Base-by-base conservation (phyloP, 2,797 vertebrate species). In the Eulemur rubriventer region DNA sequence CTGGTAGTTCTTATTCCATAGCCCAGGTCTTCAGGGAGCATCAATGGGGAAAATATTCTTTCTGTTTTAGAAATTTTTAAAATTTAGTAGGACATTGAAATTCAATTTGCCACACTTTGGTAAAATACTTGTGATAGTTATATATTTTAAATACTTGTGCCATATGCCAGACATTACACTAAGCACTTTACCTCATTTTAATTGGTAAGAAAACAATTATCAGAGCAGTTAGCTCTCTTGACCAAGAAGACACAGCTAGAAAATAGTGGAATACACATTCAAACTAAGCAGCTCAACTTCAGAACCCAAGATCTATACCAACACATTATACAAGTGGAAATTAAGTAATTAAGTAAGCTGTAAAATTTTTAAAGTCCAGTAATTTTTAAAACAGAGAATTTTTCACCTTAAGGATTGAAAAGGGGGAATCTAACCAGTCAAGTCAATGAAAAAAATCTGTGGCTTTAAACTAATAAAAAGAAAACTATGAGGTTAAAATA, bases 61-160 rank as follows among this genome's bases (percentile, higher is more conserved):
- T 78, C 61, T 81, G 35, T 69, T 94, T 87, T 55, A 50, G n/a
- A 90, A 91, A 87, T 57, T 33, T 33, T 80, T 90, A 78, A 73
- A 85, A 20, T 63, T 83, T 73, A 85, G 17, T 72, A 82, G 30
- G 48, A 82, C 3, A 82, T 30, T 81, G 87, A 87, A 90, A 70
- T 75, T 95, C 57, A 92, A 61, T 92, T 80, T 89, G 14, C 24
- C 30, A 70, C 2, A 73, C 69, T 82, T 90, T 11, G 70, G 41
- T 70, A 82, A 92, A 78, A 94, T 65, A 59, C n/a, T 81, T 89
- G 16, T 72, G 57, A 75, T 8, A 92, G 20, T 65, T 65, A 84
- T 33, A 73, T 24, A 59, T 84, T 75, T 73, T 24, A 88, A 89
- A 82, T 84, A 50, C 16, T 65, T 67, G 57, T 24, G 6, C 16